Evolutionary conservation across 2,113 vertebrate species (phyloP), one percentile per base, ranked within the genome.

Genomic region (Chauna torquata): DNA sequence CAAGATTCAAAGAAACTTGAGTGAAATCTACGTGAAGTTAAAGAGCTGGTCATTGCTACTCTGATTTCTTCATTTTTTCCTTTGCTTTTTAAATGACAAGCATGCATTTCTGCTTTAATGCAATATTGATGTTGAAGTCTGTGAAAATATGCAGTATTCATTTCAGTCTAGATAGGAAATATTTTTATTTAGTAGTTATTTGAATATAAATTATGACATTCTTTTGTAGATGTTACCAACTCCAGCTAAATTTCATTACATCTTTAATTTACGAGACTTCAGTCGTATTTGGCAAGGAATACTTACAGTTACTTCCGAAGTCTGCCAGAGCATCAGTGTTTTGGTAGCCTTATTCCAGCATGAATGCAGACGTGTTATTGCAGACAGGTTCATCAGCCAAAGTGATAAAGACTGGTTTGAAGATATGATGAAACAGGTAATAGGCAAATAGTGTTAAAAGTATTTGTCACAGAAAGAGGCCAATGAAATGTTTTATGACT

Each of bases 221-320:
- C 12, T 96, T 95, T 97, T 95, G 40, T 94, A 99, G 98, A 99
- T 99, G 98, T 90, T 99, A 80, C 98, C 98, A 19, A 99, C 98
- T 70, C 98, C 99, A 27, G 98, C 98, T 16, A 99, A 99, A 97
- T 99, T 99, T 93, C 98, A 99, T 97, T 99, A 99, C 95, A 96
- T 99, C 94, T 99, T 99, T 94, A 99, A 99, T 96, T 97, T 99
- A 90, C 97, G 98, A 89, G 99, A 99, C 95, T 97, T 99, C 82
- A 98, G 98, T 92, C 98, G 98, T 27, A 98, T 99, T 97, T 99
- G 99, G 99, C 99, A 99, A 97, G 98, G 99, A 25, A 97, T 99
- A 49, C 98, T 99, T 55, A 95, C 96, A 12, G 97, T 98, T 80
- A 97, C 92, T 58, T 81, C 98, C 14, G 98, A 99, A 34, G 97